Conservation (phyloP, 2,113 vertebrate species). For the Rynchops niger region DNA sequence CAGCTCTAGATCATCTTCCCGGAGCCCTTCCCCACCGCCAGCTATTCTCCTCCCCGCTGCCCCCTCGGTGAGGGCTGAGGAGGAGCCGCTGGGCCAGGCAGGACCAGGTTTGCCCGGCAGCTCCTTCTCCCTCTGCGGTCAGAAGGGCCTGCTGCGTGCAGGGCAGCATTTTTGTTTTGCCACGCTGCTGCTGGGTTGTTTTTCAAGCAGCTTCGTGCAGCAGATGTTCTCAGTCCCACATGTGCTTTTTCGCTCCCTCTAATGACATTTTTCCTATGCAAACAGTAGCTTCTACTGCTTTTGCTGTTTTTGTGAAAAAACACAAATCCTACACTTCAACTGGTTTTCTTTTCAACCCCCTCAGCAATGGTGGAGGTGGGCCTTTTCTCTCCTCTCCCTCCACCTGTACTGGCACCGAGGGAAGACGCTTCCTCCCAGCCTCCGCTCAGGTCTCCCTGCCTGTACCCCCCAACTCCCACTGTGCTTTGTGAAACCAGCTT, state of each 20-base stretch:
- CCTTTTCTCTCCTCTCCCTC: not conserved
- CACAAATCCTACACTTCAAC: constrained; percentile 21
- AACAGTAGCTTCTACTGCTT: constrained; percentile 66
- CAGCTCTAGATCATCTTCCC: not conserved
- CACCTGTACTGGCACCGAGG: not conserved
- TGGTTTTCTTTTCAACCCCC: constrained; percentile 44
- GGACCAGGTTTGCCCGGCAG: not conserved
- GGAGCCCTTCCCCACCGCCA: accelerated
- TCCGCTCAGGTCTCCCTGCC: not conserved
- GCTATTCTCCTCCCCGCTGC: not conserved
- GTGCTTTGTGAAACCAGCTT: not conserved
- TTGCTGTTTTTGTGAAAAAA: constrained; percentile 53
- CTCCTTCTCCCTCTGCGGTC: not conserved
- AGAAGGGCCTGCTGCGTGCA: not conserved
- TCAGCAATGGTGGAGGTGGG: constrained; percentile 26
- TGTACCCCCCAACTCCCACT: not conserved
- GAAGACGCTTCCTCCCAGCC: constrained; percentile 17
- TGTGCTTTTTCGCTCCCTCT: constrained; percentile 55
- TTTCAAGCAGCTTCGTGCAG: constrained; percentile 18
- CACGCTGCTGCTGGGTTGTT: constrained; percentile 34
- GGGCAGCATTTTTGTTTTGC: not conserved
- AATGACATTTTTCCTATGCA: constrained; percentile 71
- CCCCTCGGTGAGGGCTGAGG: accelerated
- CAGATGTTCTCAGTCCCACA: constrained; percentile 75
- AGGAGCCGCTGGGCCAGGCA: not conserved